Conservation (phyloP, 2,113 vertebrate genomes). For the Micronycteris hirsuta region DNA sequence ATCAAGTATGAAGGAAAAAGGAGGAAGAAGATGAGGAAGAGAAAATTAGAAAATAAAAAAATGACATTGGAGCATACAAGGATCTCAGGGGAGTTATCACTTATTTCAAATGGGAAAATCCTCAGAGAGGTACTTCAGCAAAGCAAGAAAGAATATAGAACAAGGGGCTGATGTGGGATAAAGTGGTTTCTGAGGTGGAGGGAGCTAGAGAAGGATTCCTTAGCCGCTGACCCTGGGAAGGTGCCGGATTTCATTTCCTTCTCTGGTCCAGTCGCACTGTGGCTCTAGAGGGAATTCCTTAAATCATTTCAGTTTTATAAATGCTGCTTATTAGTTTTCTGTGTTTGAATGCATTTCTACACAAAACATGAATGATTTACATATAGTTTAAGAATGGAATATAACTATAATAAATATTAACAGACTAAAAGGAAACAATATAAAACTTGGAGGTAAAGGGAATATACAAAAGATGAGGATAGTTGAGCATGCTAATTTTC, state of each 20-base stretch:
- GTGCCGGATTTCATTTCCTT: background rate
- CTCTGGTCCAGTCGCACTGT: background rate
- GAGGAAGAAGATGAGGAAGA: background rate
- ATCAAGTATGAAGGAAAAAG: background rate
- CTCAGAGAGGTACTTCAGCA: background rate
- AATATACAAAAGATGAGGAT: background rate
- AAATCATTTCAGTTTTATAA: background rate
- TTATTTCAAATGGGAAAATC: background rate
- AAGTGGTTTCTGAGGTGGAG: background rate
- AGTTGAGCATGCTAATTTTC: fast-evolving
- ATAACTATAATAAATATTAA: background rate
- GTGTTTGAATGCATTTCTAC: background rate
- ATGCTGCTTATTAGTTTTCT: background rate
- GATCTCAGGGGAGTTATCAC: background rate
- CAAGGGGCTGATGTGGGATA: background rate
- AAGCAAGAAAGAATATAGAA: background rate
- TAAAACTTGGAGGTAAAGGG: background rate
- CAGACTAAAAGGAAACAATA: background rate
- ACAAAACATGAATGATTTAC: background rate
- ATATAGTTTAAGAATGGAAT: background rate
- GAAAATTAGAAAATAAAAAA: background rate
- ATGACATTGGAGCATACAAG: background rate
- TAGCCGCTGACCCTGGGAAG: background rate
- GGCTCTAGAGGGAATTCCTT: background rate
- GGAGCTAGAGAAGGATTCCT: background rate